A percentile compares a stretch with the other conserved stretches of the same genome.
Conservation (phyloP, 2,113 vertebrate genomes). For the Beaufortia kweichowensis region DNA sequence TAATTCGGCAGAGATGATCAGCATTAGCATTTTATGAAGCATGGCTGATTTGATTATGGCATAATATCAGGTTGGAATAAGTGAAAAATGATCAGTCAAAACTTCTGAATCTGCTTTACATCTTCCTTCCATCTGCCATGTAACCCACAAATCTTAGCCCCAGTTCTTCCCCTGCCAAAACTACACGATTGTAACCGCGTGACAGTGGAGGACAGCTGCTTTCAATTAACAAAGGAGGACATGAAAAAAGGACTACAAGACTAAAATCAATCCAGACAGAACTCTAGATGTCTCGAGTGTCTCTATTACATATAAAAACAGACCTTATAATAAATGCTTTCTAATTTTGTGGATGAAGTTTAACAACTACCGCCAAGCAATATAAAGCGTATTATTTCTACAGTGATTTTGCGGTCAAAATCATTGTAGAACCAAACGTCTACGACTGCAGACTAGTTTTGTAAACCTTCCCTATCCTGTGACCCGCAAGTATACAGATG, state of each 20-base stretch:
- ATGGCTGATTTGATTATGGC: neutral
- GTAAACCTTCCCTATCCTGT: too few species aligned
- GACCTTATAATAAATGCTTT: neutral
- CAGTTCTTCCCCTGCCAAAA: conserved; percentile 57
- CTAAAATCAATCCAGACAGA: conserved; percentile 48
- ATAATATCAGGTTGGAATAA: too few species aligned
- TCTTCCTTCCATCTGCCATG: conserved; percentile 39
- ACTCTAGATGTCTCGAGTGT: conserved; percentile 45
- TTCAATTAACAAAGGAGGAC: conserved; percentile 72
- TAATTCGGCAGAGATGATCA: neutral
- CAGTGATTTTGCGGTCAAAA: too few species aligned
- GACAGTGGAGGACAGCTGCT: conserved; percentile 69
- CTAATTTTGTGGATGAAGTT: neutral
- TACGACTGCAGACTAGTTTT: neutral
- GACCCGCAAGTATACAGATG: too few species aligned
- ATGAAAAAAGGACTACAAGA: conserved; percentile 41
- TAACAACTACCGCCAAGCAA: neutral
- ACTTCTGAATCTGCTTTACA: neutral
- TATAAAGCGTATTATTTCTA: too few species aligned
- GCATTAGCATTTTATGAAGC: neutral
- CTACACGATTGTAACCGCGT: conserved; percentile 72
- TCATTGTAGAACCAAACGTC: neutral
- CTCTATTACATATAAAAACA: too few species aligned
- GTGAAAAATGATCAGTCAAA: neutral
- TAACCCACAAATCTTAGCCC: conserved; percentile 49